phyloP scores from a whole-genome alignment of 2,888 invertebrate genomes.

The Ophion ellenae region DNA sequence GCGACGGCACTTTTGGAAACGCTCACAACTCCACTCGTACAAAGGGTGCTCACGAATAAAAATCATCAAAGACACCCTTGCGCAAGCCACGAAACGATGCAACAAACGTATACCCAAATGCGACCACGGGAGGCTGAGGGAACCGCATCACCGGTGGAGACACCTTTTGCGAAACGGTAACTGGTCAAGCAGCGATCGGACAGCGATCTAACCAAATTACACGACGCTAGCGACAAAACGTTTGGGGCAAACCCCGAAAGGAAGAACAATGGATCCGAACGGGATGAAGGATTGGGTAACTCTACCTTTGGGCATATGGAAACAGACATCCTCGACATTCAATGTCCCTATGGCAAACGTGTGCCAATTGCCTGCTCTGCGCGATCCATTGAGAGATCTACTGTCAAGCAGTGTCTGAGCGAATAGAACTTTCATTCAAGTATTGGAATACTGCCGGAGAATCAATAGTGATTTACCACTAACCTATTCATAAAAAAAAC shows the following conservation, averaged over 20 bases:
- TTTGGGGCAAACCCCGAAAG: neutral
- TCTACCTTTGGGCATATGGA: neutral
- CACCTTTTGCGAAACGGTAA: no score
- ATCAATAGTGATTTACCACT: neutral
- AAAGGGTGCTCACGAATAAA: constrained; percentile 62
- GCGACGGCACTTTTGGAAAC: constrained; percentile 61
- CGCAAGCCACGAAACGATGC: neutral
- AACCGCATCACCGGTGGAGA: no score
- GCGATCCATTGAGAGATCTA: neutral
- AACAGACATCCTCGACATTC: neutral
- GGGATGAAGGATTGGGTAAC: neutral
- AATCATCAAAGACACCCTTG: constrained; percentile 12
- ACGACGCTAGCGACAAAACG: neutral
- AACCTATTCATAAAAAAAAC: neutral
- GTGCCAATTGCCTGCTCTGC: no score
- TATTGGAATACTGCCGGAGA: neutral
- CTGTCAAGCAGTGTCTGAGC: neutral
- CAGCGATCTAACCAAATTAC: neutral
- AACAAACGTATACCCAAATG: neutral
- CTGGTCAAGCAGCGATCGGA: no score
- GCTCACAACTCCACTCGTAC: constrained; percentile 50
- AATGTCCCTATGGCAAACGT: no score
- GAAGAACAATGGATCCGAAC: neutral
- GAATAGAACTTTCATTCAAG: neutral
- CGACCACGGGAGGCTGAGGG: no score